phyloP scores from a whole-genome alignment of 2,888 invertebrate species.

The Chalcis sispes region DNA sequence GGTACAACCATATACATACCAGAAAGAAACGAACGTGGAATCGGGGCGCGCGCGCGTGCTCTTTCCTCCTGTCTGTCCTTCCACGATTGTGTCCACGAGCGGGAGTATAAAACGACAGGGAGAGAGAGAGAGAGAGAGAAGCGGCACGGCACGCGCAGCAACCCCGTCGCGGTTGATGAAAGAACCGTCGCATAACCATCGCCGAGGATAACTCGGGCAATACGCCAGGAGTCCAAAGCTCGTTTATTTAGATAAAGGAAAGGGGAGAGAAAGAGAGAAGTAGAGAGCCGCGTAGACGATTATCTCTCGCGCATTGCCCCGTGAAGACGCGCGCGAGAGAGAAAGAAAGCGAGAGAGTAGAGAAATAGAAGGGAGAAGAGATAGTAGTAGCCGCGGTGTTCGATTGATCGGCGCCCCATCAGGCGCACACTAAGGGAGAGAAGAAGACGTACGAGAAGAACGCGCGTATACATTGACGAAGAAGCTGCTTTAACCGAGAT shows the following conservation, averaged over 20 bases:
- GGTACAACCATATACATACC: no score
- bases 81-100: no score
- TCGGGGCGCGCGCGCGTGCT: not conserved
- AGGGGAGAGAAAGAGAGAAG: not conserved
- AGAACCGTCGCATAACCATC: no score
- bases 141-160: not conserved
- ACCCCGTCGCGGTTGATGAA: no score
- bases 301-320: no score
- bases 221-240: no score
- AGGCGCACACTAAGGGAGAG: no score
- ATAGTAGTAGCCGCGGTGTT: not conserved
- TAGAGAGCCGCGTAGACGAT: not conserved
- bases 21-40: not conserved
- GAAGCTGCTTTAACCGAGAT: no score
- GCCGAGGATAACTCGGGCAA: no score
- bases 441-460: not conserved
- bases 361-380: not conserved
- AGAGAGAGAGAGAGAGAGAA: not conserved
- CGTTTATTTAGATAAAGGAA: not conserved
- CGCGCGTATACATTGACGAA: no score
- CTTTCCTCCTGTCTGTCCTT: not conserved
- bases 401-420: not conserved
- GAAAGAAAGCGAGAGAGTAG: no score
- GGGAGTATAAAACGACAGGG: not conserved
- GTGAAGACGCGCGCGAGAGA: no score